Evolutionary conservation across 1,140 invertebrate species (phyloP), one percentile per base, ranked within the genome.

Genomic region (Ostrea edulis): DNA sequence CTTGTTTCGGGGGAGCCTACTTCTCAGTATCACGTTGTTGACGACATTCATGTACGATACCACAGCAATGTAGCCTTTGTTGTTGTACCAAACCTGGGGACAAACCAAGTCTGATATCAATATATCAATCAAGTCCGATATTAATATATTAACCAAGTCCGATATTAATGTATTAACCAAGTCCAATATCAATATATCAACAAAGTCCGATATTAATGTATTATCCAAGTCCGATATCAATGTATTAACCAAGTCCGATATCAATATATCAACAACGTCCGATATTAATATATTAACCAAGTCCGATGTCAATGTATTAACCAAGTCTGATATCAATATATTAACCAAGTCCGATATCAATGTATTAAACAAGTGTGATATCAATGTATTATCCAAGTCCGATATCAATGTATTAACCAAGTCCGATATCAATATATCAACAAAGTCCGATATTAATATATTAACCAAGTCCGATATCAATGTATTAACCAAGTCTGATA

Each of bases 21-120:
- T 93, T 53, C 96, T 91, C 25, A 97, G 92, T 7, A 96, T 92
- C 20, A 96, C 92, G 91, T 97, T 97, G 95, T 97, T 97, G 68
- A 98, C 94, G 0, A 96, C 96, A 94, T 97, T 98, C 68, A 97
- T 93, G 95, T 97, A 97, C 0, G 96, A 95, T 1, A 97, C 96
- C 92, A 97, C 95, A 0, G 97, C 96, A 92, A 97, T 97, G 93
- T 97, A 97, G 0, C 97, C 97, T 94, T 98, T 97, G 93, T 98
- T 98, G 95, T 98, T 98, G 94, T 97, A 98, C 97, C 97, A 98
- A 17, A 97, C 95, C 95, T 44, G 35, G 35, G 35, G 1, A 44
- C 35, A 1, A 44, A 44, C 35, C 35, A 44, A 44, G 5, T 44
- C 35, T 2, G 35, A 44, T 44, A 44, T 2, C 5, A 44, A 44